Percentiles rank a stretch among this genome's conserved stretches.
Evolutionary conservation across 1,140 invertebrate species (phyloP).

Genomic region (Zaprionus gabonicus): DNA sequence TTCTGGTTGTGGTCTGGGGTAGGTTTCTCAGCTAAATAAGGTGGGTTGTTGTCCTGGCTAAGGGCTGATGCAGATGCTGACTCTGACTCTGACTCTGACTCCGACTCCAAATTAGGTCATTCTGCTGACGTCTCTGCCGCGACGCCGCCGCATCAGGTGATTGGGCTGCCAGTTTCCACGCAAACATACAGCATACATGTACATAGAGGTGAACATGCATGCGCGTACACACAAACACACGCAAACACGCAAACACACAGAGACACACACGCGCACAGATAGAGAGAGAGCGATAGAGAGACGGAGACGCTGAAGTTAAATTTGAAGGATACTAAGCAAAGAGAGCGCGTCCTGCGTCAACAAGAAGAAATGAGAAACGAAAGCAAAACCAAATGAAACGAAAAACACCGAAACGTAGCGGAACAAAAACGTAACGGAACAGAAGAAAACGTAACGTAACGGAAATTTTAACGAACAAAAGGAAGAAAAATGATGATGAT

Average conservation of each 20-base stretch:
- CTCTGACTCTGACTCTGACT: not conserved
- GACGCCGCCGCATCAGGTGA: conserved; percentile 47
- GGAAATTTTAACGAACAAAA: conserved; percentile 1
- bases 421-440: not conserved
- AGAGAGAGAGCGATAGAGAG: too few relatives aligned
- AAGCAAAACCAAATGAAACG: conserved; percentile 1
- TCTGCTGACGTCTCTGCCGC: conserved; percentile 24
- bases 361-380: not conserved
- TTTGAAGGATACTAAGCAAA: conserved; percentile 3
- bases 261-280: not conserved
- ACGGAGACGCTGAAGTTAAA: not conserved
- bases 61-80: conserved; percentile 15
- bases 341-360: not conserved
- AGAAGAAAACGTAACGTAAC: not conserved
- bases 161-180: not conserved
- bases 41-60: conserved; percentile 40
- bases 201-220: not conserved
- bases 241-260: conserved; percentile 11
- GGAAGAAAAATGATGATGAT: conserved; percentile 2
- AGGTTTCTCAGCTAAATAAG: not conserved
- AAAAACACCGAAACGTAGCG: not conserved
- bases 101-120: conserved; percentile 62
- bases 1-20: not conserved
- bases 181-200: conserved; percentile 15
- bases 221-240: conserved; percentile 10